Evolutionary conservation across 1,140 invertebrate species (phyloP).

Genomic region (Uloborus diversus): DNA sequence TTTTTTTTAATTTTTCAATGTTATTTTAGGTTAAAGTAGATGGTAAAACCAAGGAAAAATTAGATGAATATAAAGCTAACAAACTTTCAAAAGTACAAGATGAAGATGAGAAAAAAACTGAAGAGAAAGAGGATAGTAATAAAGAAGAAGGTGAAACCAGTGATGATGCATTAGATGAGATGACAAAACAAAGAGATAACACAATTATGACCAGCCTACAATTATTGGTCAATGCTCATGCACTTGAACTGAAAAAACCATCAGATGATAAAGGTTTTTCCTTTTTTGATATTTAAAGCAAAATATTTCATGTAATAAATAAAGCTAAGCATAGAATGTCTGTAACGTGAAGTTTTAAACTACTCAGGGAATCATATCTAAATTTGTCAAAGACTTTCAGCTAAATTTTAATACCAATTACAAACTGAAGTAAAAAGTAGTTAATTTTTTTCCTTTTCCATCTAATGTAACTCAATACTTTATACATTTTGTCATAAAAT

Average conservation of each 20-base stretch:
- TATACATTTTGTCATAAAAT: too few species aligned
- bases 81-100: slow-evolving; percentile 54
- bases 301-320: too few species aligned
- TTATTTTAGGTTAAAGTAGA: slow-evolving; percentile 83
- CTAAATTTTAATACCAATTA: too few species aligned
- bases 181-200: slow-evolving; percentile 72
- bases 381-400: too few species aligned
- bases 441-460: too few species aligned
- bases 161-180: slow-evolving; percentile 83
- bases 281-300: background rate
- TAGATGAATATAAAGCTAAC: slow-evolving; percentile 88
- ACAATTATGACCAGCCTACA: slow-evolving; percentile 56
- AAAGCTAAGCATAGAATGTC: too few species aligned
- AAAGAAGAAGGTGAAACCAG: slow-evolving; percentile 69
- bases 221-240: slow-evolving; percentile 58
- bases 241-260: slow-evolving; percentile 58
- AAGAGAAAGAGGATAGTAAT: slow-evolving; percentile 58
- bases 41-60: slow-evolving; percentile 92
- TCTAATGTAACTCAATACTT: too few species aligned
- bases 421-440: too few species aligned
- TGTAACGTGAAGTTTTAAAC: too few species aligned
- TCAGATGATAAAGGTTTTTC: slow-evolving; percentile 40
- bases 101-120: slow-evolving; percentile 51
- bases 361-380: too few species aligned
- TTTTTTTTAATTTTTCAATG: background rate